phyloP scores from a whole-genome alignment of 2,888 invertebrate species.

The Temnothorax rugatulus region DNA sequence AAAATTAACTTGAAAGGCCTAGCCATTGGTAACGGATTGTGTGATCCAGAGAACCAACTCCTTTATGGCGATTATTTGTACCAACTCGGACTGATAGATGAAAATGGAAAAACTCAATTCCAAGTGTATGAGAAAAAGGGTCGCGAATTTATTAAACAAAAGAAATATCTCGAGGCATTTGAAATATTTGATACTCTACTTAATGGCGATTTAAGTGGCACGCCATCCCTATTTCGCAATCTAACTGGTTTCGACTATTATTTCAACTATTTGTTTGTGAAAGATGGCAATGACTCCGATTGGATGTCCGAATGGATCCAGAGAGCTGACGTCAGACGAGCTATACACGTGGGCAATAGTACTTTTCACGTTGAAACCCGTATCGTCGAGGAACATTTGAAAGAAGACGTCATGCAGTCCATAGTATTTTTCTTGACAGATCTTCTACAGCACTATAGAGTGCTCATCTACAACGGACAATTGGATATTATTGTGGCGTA shows the following conservation, averaged over 20 bases:
- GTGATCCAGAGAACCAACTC: conserved; percentile 93
- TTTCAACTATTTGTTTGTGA: conserved; percentile 91
- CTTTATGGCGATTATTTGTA: conserved; percentile 93
- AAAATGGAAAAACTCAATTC: conserved; percentile 89
- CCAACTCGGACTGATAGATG: conserved; percentile 91
- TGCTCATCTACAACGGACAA: conserved; percentile 96
- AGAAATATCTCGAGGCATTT: conserved; percentile 91
- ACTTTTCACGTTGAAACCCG: conserved; percentile 89
- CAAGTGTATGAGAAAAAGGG: conserved; percentile 89
- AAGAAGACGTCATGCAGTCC: conserved; percentile 93
- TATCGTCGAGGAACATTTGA: conserved; percentile 91
- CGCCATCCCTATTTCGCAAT: conserved; percentile 90
- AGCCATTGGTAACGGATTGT: conserved; percentile 93
- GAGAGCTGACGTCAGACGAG: conserved; percentile 88
- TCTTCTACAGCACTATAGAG: conserved; percentile 90
- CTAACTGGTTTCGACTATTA: conserved; percentile 92
- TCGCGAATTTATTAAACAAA: conserved; percentile 88
- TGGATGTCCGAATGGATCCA: conserved; percentile 90
- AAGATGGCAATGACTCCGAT: conserved; percentile 87
- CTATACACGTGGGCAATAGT: conserved; percentile 94
- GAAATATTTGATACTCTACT: conserved; percentile 91
- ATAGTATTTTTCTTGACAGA: conserved; percentile 91
- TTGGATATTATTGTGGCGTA: conserved; percentile 96
- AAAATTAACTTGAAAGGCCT: conserved; percentile 91
- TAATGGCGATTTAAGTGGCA: conserved; percentile 89